Evolutionary conservation across 1,140 invertebrate genomes (phyloP), one percentile per base, ranked within the genome.

Genomic region (Scaptodrosophila lebanonensis): DNA sequence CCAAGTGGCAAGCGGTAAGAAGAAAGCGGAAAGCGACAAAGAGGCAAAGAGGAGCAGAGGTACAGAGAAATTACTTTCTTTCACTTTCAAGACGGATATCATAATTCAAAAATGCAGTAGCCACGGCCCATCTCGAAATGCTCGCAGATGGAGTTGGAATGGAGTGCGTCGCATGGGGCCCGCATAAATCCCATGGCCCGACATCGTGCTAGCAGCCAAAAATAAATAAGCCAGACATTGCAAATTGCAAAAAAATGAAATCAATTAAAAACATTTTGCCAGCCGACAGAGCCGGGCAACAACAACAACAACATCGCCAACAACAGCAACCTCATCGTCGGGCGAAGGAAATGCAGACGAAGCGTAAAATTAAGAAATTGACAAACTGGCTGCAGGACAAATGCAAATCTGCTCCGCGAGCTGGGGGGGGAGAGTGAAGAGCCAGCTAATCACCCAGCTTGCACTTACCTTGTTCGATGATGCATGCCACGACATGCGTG

Each of bases 391-490:
- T 30, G 49, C 43, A 39, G 36, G 12, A 48, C 33, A 18, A 32
- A n/a, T 20, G 16, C 11, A 13, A 1, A n/a, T 15, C 2, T 25
- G 15, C 27, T 13, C 8, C 13, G 9, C 15, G 7, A 27, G 8
- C 7, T 15, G 15, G 16, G 20, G 20, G 3, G 33, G 39, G 25
- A 36, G 15, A 27, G 7, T 9, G 12, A n/a, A n/a, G n/a, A n/a
- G n/a, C n/a, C n/a, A 25, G 42, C 13, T 12, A 29, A 27, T n/a
- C 39, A 57, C 20, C 32, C 15, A 38, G 13, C 16, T 50, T 35
- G 25, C 36, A 65, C 86, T 88, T 85, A 93, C 92, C 89, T 92
- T 93, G 84, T 93, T 92, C 29, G 91, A 90, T 52, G 92, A 91
- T 39, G 90, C 89, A 84, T 92, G 91, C 91, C 91, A 93, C 67